Evolutionary conservation across 2,113 vertebrate genomes (phyloP).

Genomic region (Junco hyemalis): DNA sequence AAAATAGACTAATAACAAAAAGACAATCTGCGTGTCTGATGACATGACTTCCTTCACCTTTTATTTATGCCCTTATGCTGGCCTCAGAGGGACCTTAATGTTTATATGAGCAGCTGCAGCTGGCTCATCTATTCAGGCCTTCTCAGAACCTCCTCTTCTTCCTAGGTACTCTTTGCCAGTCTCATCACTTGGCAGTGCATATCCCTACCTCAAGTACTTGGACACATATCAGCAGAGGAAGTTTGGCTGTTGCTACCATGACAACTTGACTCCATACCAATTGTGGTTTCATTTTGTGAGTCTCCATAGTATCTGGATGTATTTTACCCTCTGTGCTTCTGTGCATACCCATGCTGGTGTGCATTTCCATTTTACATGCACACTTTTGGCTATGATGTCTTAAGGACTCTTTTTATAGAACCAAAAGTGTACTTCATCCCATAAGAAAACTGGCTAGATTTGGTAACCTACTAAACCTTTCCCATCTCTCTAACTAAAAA

Average conservation of each 20-base stretch:
- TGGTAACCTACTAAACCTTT: neutral
- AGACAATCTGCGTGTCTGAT: neutral
- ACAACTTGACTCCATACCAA: neutral
- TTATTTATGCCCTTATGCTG: neutral
- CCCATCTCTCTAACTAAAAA: neutral
- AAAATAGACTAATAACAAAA: neutral
- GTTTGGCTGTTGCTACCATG: neutral
- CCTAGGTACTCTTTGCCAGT: neutral
- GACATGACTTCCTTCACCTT: neutral
- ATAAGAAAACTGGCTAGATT: neutral
- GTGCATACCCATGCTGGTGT: neutral
- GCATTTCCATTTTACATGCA: neutral
- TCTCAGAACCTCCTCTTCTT: neutral
- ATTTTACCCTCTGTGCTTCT: neutral
- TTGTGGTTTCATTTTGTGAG: neutral
- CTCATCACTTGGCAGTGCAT: neutral
- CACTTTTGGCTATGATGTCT: neutral
- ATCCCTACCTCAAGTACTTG: neutral
- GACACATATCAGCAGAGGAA: neutral
- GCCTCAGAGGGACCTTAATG: neutral
- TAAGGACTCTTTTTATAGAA: neutral
- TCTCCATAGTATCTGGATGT: neutral
- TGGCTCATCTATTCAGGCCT: neutral
- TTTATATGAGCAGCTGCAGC: neutral
- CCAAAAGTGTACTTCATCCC: neutral